Conservation (phyloP, 2,888 invertebrate species). For the Sicus ferrugineus region DNA sequence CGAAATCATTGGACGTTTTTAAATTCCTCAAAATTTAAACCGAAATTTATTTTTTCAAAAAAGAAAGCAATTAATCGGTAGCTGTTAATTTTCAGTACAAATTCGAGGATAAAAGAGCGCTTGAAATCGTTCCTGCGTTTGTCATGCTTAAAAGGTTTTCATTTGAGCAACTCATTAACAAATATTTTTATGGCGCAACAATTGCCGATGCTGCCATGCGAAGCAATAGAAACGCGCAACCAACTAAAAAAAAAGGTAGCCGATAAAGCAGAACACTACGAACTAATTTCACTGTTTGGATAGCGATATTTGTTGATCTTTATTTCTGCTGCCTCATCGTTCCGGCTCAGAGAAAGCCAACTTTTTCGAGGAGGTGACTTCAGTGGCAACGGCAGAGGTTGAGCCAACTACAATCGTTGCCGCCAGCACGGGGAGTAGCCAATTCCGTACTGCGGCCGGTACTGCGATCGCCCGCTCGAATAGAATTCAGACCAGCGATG, state of each 20-base stretch:
- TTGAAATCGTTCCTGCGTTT: background rate
- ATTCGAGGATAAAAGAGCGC: too few species aligned
- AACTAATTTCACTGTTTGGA: conserved; percentile 32
- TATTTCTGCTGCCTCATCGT: conserved; percentile 18
- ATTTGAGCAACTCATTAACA: conserved; percentile 48
- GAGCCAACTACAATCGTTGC: conserved; percentile 23
- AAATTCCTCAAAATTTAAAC: too few species aligned
- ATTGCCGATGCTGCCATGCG: conserved; percentile 5
- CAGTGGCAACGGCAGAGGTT: conserved; percentile 3
- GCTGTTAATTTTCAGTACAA: conserved; percentile 31
- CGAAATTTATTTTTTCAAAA: background rate
- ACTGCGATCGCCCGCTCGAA: background rate
- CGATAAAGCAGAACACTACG: background rate
- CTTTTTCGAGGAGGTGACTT: background rate
- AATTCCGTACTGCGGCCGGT: conserved; percentile 3
- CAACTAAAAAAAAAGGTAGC: background rate
- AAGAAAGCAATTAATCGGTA: conserved; percentile 28
- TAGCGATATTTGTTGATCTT: conserved; percentile 26
- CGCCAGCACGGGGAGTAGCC: conserved; percentile 31
- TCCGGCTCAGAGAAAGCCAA: background rate
- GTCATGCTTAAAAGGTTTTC: conserved; percentile 27
- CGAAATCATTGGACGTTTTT: too few species aligned
- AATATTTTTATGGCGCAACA: conserved; percentile 43
- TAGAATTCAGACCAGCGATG: conserved; percentile 7
- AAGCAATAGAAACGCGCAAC: background rate